Evolutionary conservation across 2,113 vertebrate species (phyloP).

Genomic region (Malurus cyaneus): DNA sequence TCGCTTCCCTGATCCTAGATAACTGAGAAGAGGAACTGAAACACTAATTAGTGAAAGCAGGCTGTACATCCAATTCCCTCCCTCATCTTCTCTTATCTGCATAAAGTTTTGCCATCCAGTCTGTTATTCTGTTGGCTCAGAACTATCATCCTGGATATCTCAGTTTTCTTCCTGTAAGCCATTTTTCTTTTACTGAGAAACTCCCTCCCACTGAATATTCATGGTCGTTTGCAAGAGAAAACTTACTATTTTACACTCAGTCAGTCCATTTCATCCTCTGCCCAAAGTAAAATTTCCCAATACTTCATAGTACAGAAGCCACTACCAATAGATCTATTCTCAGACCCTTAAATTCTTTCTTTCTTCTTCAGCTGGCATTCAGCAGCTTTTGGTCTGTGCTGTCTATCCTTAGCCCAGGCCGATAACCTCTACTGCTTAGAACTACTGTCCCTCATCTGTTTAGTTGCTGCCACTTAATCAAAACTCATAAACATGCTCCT

Average conservation of each 20-base stretch:
- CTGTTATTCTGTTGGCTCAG: not conserved
- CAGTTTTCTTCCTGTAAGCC: not conserved
- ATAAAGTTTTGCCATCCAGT: not conserved
- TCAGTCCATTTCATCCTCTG: not conserved
- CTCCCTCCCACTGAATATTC: not conserved
- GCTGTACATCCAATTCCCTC: not conserved
- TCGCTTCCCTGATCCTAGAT: not conserved
- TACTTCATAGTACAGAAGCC: not conserved
- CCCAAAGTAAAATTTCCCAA: not conserved
- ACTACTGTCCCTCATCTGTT: not conserved
- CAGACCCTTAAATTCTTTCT: not conserved
- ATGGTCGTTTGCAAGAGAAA: not conserved
- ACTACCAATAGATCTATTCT: not conserved
- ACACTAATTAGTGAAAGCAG: constrained; percentile 7
- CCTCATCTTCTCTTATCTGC: not conserved
- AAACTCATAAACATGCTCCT: not conserved
- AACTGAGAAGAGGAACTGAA: not conserved
- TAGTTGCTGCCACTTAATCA: not conserved
- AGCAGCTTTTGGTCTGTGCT: not conserved
- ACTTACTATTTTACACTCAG: not conserved
- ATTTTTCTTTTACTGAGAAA: not conserved
- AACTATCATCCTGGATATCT: not conserved
- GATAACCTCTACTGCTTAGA: not conserved
- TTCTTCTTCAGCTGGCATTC: not conserved
- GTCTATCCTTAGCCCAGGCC: not conserved